Evolutionary conservation across 2,888 invertebrate species (phyloP).

Genomic region (Sipha maydis): DNA sequence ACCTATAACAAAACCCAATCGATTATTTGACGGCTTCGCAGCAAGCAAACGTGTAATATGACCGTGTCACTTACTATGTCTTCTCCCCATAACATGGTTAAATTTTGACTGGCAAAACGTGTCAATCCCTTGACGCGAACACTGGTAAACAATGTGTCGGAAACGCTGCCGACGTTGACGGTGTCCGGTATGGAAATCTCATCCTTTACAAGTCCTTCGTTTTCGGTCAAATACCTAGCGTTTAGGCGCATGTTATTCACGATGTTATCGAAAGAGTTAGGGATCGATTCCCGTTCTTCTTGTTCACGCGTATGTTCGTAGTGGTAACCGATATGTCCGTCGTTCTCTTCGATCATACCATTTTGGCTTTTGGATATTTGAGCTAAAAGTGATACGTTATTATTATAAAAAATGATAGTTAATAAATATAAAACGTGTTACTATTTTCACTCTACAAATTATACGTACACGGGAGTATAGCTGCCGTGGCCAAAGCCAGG

Average conservation of each 20-base stretch:
- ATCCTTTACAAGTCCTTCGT: neutral
- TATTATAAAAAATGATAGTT: neutral
- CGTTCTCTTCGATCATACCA: neutral
- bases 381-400: neutral
- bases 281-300: conserved; percentile 4
- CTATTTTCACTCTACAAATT: neutral
- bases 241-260: neutral
- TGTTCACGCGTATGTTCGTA: neutral
- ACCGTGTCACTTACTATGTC: conserved; percentile 6
- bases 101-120: neutral
- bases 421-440: neutral
- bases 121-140: conserved; percentile 17
- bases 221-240: neutral
- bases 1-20: neutral
- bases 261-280: conserved; percentile 8
- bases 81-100: conserved; percentile 17
- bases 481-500: conserved; percentile 35
- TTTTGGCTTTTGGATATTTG: neutral
- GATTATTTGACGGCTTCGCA: neutral
- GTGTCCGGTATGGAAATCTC: conserved; percentile 19
- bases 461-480: conserved; percentile 22
- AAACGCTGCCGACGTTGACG: neutral
- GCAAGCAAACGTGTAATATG: neutral
- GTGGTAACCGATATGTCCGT: neutral
- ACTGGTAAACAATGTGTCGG: conserved; percentile 14